Conservation (phyloP, 2,797 vertebrate genomes). For the Hippopotamyrus pictus region DNA sequence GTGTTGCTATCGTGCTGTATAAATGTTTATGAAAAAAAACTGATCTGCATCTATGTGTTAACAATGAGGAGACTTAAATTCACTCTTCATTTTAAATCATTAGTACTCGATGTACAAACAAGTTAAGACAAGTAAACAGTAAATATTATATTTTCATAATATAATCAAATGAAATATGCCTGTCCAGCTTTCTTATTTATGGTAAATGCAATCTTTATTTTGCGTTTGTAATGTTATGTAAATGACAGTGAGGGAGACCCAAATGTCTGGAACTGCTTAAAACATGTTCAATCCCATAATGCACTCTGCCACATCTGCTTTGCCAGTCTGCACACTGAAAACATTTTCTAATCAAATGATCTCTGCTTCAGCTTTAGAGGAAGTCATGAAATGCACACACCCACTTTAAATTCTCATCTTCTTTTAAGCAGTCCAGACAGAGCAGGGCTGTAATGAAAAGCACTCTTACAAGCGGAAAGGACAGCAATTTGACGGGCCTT, state of each 20-base stretch:
- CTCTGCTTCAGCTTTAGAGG: constrained; percentile 17
- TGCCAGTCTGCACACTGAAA: constrained; percentile 20
- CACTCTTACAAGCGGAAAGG: constrained; percentile 9
- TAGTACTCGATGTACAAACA: neutral
- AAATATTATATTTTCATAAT: neutral
- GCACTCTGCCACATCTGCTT: constrained; percentile 6
- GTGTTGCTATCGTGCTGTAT: neutral
- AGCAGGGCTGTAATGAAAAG: constrained; percentile 18
- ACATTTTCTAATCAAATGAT: constrained; percentile 28
- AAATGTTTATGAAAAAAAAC: neutral
- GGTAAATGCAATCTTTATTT: neutral
- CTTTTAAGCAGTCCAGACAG: neutral
- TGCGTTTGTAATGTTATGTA: neutral
- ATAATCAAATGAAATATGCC: neutral
- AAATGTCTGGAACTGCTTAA: constrained; percentile 17
- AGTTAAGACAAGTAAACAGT: neutral
- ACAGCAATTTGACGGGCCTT: constrained; percentile 15
- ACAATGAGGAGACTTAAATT: neutral
- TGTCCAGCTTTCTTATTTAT: neutral
- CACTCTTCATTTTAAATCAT: no score
- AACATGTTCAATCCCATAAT: constrained; percentile 20
- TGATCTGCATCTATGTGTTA: no score
- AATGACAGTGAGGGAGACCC: neutral
- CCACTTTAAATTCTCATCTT: constrained; percentile 21
- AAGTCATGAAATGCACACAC: constrained; percentile 20